Evolutionary conservation across 2,888 invertebrate genomes (phyloP), one percentile per base, ranked within the genome.

Genomic region (Hirtodrosophila alboralis): DNA sequence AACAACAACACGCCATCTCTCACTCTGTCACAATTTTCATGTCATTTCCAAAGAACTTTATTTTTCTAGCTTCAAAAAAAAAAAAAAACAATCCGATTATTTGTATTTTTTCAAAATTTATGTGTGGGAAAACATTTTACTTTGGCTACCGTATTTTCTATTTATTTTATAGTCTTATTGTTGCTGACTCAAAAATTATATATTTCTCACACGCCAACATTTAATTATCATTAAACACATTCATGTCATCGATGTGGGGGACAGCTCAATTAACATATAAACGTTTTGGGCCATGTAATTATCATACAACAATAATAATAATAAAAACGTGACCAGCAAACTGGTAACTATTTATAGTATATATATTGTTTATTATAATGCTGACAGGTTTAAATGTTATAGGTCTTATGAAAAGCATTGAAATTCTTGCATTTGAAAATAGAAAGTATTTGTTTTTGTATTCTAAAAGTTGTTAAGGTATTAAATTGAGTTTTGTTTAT

Each of bases 281-380:
- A 18, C 10, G 37, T 37, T 48, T 56, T 23, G 44, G 45, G 44
- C 47, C 60, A 44, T 72, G 43, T 69, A 68, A 81, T 78, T 79
- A 70, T 72, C 75, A 59, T 78, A 63, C 76, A 68, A n/a, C n/a
- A n/a, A n/a, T n/a, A n/a, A n/a, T n/a, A n/a, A n/a, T n/a, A n/a
- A 75, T 78, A 53, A 60, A 62, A 65, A 81, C 81, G 79, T 79
- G 78, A 81, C 64, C 72, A 56, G 81, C 78, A 81, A n/a, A 48
- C 56, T 65, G 57, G 4, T 63, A 58, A 63, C 56, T 33, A 37
- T 66, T 67, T 45, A 48, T 34, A 34, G 21, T 27, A 33, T 23
- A 36, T 10, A n/a, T 37, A 36, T 12, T 37, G 49, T 16, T 44
- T 14, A 26, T 12, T 28, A 28, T 23, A 12, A 37, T 7, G 30